Evolutionary conservation across 2,888 invertebrate species (phyloP), one percentile per base, ranked within the genome.

Genomic region (Oscheius sp.): DNA sequence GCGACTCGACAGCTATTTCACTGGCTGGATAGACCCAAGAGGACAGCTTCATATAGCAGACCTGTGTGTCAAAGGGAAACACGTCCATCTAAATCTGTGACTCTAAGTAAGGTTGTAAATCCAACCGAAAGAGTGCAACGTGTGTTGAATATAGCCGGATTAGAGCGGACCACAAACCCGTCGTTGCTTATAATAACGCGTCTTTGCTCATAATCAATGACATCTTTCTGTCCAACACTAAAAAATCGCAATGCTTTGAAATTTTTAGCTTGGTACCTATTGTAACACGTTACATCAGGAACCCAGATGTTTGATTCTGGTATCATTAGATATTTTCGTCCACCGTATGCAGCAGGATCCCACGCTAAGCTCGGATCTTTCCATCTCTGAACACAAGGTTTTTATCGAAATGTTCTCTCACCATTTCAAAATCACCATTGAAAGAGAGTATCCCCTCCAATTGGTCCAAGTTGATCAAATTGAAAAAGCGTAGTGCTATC

Each of bases 1-100:
- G 71, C 5, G 70, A 62, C 13, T 48, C 33, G 1, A 75, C 29
- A 2, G 42, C 13, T 4, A 75, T 62, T 21, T 71, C 75, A 37
- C 62, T 42, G 7, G 42, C 13, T 4, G 55, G 21, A 50, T 75
- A 75, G 21, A 71, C 70, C 75, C 75, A 75, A 11, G 75, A 75
- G 0, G 70, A 71, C 21, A 75, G 35, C 47, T 57, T 51, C 11
- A 75, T 48, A 32, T 35, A 55, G 50, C 75, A 75, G 9, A 21
- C 7, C 37, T 75, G 75, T 7, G 62, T 51, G 35, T 75, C 75
- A 55, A 75, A 75, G 2, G 75, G 75, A 47, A 75, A 71, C 10
- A 48, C 7, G 47, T 47, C 32, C 48, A 75, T 48, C 75, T 75
- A 48, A 60, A 71, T 11, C 48, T 11, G 33, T 48, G 4, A 32